These are phyloP conservation scores for Phymorhynchus buccinoides DNA, from an alignment of 1,140 invertebrate species.

Conservation along the genomic window DNA sequence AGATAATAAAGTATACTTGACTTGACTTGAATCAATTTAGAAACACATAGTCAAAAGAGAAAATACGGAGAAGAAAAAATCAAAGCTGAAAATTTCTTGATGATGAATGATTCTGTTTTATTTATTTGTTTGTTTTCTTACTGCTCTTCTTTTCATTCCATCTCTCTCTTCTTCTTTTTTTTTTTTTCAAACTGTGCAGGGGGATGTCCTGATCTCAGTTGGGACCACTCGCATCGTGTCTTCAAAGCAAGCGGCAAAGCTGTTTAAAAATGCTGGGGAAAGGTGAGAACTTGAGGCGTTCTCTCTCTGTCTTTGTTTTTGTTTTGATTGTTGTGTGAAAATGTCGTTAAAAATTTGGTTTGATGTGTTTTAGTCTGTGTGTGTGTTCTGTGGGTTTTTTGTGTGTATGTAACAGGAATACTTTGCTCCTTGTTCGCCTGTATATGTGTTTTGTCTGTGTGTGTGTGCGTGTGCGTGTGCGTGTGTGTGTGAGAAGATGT, in stretches of 20 bases:
- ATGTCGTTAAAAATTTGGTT: neutral
- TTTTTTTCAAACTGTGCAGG: slow-evolving; percentile 70
- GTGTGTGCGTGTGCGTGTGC: neutral
- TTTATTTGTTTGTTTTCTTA: no score
- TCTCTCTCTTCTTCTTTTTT: neutral
- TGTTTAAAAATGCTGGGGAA: slow-evolving; percentile 76
- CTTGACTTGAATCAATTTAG: no score
- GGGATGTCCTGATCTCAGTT: slow-evolving; percentile 85
- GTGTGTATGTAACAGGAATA: no score
- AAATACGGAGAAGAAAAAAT: neutral
- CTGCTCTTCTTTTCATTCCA: no score
- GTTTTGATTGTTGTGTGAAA: neutral
- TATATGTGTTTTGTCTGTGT: neutral
- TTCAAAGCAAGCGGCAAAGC: slow-evolving; percentile 82
- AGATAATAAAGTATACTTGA: no score
- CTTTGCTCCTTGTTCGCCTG: neutral
- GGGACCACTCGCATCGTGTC: slow-evolving; percentile 83
- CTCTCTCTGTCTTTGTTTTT: slow-evolving; percentile 61
- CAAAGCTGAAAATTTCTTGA: neutral
- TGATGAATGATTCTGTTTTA: neutral
- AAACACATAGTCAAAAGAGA: no score
- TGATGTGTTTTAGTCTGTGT: neutral
- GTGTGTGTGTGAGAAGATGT: neutral
- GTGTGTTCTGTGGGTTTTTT: no score
- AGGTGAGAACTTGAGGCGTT: slow-evolving; percentile 77